A percentile compares a stretch with the other conserved stretches of the same genome.
Evolutionary conservation across 2,888 invertebrate genomes (phyloP).

Genomic region (Vesta saturnalis): DNA sequence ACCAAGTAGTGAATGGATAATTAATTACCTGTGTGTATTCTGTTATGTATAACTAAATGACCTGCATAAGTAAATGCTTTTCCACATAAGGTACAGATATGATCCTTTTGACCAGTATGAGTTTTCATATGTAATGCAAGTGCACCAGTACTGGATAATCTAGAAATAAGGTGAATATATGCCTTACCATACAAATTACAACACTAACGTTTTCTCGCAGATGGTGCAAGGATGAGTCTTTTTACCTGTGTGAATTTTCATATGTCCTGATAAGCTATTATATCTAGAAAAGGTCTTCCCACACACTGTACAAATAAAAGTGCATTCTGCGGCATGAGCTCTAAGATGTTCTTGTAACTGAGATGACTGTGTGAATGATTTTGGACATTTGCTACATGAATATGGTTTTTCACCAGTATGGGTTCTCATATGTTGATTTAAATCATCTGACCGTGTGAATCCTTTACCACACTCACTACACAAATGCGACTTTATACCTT

Average conservation of each 20-base stretch:
- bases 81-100: slow-evolving; percentile 35
- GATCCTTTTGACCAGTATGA: slow-evolving; percentile 39
- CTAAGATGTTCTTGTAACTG: slow-evolving; percentile 40
- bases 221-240: slow-evolving; percentile 35
- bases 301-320: slow-evolving; percentile 37
- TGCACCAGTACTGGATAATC: slow-evolving; percentile 37
- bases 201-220: slow-evolving; percentile 35
- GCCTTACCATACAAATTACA: not conserved
- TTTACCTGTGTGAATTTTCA: slow-evolving; percentile 39
- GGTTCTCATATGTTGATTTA: slow-evolving; percentile 39
- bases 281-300: slow-evolving; percentile 40
- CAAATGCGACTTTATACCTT: slow-evolving; percentile 39
- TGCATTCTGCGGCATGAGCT: slow-evolving; percentile 38
- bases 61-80: slow-evolving; percentile 39
- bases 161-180: slow-evolving; percentile 1
- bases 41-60: slow-evolving; percentile 37
- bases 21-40: slow-evolving; percentile 34
- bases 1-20: slow-evolving; percentile 3
- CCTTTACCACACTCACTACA: slow-evolving; percentile 41
- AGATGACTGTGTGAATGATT: slow-evolving; percentile 40
- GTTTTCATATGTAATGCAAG: slow-evolving; percentile 39
- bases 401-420: slow-evolving; percentile 41
- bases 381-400: slow-evolving; percentile 31
- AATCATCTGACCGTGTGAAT: slow-evolving; percentile 36
- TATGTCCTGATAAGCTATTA: slow-evolving; percentile 39